Evolutionary conservation across 2,797 vertebrate genomes (phyloP), one percentile per base, ranked within the genome.

Genomic region (Ambastaia sidthimunki): DNA sequence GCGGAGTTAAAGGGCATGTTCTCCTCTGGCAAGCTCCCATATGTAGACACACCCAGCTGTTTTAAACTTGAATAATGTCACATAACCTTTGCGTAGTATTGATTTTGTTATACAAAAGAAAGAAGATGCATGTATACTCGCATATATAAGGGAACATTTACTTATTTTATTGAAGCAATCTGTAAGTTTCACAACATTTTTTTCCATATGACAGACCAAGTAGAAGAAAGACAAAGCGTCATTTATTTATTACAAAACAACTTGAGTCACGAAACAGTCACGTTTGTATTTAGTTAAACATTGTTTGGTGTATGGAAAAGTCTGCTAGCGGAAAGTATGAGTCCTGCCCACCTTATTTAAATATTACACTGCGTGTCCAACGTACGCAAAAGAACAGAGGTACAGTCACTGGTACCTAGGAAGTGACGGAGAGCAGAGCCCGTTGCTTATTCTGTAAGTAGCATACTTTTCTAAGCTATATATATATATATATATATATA

Each of bases 331-430:
- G 62, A 79, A 79, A 71, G 59, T 31, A 44, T 65, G 68, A 79
- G 77, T 54, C 77, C 69, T 48, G 10, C 77, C 77, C 77, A 44
- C 48, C 50, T 44, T 4, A 55, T 72, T 48, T 28, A 80, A 66
- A 72, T 80, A 65, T 73, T 28, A 66, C 69, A 21, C n/a, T 65
- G 55, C 68, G 47, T 28, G 28, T 37, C 48, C 13, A 4, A n/a
- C 21, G 31, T 4, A 18, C 48, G 59, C 59, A 60, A 5, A 11
- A 71, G 57, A 28, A 1, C 7, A 37, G 74, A 44, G 47, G 47
- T 55, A 21, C 31, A 21, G 11, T 16, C 41, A 44, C 9, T 37
- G 10, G 76, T 71, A 72, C 18, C 7, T 47, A 80, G 77, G 77
- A 80, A 80, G 70, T 80, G 70, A 80, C 70, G 34, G 62, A 62